Percentiles rank a stretch among this genome's conserved stretches.
Evolutionary conservation across 1,140 invertebrate genomes (phyloP).

Genomic region (Frieseomelitta varia): DNA sequence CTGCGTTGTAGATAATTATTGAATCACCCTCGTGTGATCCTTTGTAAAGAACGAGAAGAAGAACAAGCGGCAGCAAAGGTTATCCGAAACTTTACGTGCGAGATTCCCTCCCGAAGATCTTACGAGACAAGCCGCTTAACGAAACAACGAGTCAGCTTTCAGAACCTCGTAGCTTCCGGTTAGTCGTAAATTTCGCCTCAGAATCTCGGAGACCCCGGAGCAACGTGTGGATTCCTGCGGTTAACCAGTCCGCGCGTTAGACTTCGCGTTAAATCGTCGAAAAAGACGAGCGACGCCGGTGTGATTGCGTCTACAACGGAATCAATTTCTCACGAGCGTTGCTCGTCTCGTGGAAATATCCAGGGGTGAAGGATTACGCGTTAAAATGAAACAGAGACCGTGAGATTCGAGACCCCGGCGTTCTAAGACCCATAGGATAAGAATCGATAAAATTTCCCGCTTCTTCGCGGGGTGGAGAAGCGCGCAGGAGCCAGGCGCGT

Average conservation of each 20-base stretch:
- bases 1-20: too few species aligned
- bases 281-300: neutral
- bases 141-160: neutral
- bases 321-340: neutral
- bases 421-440: too few species aligned
- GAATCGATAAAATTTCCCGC: slow-evolving; percentile 17
- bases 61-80: neutral
- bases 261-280: slow-evolving; percentile 13
- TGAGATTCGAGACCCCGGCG: neutral
- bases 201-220: slow-evolving; percentile 6
- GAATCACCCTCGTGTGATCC: neutral
- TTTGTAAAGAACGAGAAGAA: neutral
- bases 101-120: neutral
- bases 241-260: slow-evolving; percentile 31
- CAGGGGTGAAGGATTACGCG: neutral
- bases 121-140: neutral
- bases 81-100: too few species aligned
- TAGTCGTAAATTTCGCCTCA: slow-evolving; percentile 4
- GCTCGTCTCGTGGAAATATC: neutral
- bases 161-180: neutral
- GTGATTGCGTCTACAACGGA: too few species aligned
- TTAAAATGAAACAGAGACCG: neutral
- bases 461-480: neutral
- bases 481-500: neutral
- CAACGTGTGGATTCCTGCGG: slow-evolving; percentile 39